These are phyloP conservation scores for Ethmia dodecea DNA, from an alignment of 2,888 invertebrate genomes.

Conservation along the genomic window DNA sequence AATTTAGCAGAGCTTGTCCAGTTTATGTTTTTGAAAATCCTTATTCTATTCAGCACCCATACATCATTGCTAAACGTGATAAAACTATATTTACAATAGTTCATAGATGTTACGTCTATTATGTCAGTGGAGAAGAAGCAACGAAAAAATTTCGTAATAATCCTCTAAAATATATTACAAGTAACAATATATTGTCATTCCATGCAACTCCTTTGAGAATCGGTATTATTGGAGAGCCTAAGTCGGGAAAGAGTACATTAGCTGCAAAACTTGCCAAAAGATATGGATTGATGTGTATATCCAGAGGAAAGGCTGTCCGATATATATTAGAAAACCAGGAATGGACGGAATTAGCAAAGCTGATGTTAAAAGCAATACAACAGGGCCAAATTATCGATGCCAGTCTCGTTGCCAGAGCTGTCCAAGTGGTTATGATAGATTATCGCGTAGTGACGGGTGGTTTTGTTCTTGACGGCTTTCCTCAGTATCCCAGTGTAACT, in stretches of 20 bases:
- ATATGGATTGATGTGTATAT: constrained; percentile 74
- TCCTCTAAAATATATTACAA: constrained; percentile 74
- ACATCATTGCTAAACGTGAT: constrained; percentile 51
- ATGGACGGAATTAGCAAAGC: constrained; percentile 68
- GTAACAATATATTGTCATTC: constrained; percentile 51
- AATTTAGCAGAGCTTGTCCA: constrained; percentile 81
- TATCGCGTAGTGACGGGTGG: constrained; percentile 71
- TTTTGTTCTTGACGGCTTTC: constrained; percentile 81
- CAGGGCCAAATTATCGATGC: constrained; percentile 58
- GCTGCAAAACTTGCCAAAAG: constrained; percentile 70
- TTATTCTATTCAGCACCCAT: constrained; percentile 65
- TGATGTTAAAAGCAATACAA: constrained; percentile 49
- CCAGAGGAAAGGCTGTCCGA: constrained; percentile 72
- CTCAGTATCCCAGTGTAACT: constrained; percentile 66
- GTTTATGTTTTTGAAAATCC: constrained; percentile 75
- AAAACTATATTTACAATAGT: constrained; percentile 72
- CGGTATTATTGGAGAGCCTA: constrained; percentile 79
- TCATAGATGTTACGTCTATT: constrained; percentile 79
- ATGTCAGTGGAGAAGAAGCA: constrained; percentile 65
- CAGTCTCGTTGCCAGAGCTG: constrained; percentile 65
- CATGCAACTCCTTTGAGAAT: constrained; percentile 73
- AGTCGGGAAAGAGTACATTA: constrained; percentile 79
- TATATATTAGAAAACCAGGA: constrained; percentile 62
- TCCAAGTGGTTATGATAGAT: constrained; percentile 72
- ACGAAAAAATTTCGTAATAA: constrained; percentile 68